phyloP scores from a whole-genome alignment of 2,888 invertebrate species.

The Nowickia ferox region DNA sequence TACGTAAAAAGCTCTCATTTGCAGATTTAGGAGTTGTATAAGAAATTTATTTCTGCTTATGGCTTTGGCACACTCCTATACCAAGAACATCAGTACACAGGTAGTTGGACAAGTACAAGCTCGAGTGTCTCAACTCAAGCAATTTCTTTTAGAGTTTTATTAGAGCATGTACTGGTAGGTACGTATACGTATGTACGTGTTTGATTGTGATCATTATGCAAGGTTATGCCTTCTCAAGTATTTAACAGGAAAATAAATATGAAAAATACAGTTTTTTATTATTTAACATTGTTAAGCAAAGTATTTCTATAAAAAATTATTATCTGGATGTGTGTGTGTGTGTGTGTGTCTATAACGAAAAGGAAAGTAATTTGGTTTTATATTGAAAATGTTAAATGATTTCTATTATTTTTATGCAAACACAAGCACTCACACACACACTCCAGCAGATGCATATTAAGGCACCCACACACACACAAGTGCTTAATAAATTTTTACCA shows the following conservation, averaged over 20 bases:
- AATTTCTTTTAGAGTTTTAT: slow-evolving; percentile 1
- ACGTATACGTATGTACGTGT: neutral
- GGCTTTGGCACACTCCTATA: neutral
- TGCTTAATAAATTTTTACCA: too few relatives aligned
- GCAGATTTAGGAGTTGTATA: neutral
- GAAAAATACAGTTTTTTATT: slow-evolving; percentile 28
- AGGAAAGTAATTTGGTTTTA: slow-evolving; percentile 57
- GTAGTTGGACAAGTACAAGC: neutral
- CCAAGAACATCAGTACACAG: neutral
- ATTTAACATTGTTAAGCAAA: neutral
- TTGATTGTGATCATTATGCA: slow-evolving; percentile 50
- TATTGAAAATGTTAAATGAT: slow-evolving; percentile 53
- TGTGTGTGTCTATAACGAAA: slow-evolving; percentile 5
- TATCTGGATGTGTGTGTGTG: neutral
- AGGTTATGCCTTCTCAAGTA: slow-evolving; percentile 55
- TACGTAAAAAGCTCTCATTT: neutral
- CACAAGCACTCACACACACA: neutral
- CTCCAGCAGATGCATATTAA: neutral
- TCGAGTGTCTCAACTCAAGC: slow-evolving; percentile 30
- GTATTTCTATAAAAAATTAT: neutral
- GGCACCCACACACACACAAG: slow-evolving; percentile 1
- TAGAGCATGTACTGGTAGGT: neutral
- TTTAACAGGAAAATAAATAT: slow-evolving; percentile 44
- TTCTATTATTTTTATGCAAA: neutral
- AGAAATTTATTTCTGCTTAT: neutral